Evolutionary conservation across 1,140 invertebrate genomes (phyloP), one percentile per base, ranked within the genome.

Genomic region (Euura saliciscinereae): DNA sequence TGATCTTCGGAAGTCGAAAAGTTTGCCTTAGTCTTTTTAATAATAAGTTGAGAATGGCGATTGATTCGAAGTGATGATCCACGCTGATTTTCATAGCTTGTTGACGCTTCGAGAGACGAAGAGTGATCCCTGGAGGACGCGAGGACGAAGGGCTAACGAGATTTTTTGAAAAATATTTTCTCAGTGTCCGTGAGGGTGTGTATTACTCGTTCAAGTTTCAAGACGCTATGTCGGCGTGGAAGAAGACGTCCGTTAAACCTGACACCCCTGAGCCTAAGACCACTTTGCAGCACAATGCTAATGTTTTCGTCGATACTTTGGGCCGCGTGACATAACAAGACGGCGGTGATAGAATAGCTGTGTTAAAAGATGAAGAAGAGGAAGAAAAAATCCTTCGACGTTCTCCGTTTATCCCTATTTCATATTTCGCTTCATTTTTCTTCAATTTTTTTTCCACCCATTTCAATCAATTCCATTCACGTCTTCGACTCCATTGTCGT

Each of bases 201-300:
- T 8, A n/a, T 8, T 6, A n/a, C 51, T n/a, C n/a, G 8, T 5
- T 8, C 10, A 6, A 4, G 13, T 59, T 11, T 8, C 10, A 59
- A n/a, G 51, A 8, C 13, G 51, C 13, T n/a, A n/a, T n/a, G n/a
- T n/a, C n/a, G n/a, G n/a, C n/a, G n/a, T n/a, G n/a, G n/a, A n/a
- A n/a, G n/a, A 59, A n/a, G 51, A 8, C 13, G 51, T 8, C 4
- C 6, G 13, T 59, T 59, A n/a, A 59, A 59, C 51, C 51, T 59
- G 51, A 59, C 51, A 6, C 6, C 13, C 51, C 51, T 11, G 51
- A n/a, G 1, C 51, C 3, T 8, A 8, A 3, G 51, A 3, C 51
- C 51, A 11, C 51, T 59, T 59, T 59, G 51, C 51, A 59, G 51
- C 6, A 59, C 51, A 59, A 59, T 59, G 51, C 51, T 59, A 59